phyloP scores from a whole-genome alignment of 2,797 vertebrate genomes.

The Onychomys leucogaster region DNA sequence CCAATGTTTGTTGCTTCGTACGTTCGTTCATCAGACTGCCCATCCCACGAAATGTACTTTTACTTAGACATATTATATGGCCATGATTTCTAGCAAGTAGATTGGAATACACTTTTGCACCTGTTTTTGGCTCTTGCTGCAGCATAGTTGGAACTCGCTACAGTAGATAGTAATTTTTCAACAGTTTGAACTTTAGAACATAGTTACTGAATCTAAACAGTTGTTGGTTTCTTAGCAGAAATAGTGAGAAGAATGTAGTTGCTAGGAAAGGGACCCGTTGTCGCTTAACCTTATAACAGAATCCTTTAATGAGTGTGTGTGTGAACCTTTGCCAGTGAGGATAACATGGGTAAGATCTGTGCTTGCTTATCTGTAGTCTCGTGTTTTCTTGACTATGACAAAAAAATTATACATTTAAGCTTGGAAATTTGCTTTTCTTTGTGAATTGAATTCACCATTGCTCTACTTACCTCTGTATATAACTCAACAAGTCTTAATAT shows the following conservation, averaged over 20 bases:
- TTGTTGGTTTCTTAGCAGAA: not conserved
- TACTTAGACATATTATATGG: not conserved
- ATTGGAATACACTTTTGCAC: not conserved
- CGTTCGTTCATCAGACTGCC: accelerated
- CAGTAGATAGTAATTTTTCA: not conserved
- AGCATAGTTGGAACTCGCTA: not conserved
- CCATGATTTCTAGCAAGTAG: not conserved
- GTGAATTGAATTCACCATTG: not conserved
- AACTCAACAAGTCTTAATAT: not conserved
- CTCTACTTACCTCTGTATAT: not conserved
- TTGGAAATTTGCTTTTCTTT: not conserved
- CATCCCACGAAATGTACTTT: not conserved
- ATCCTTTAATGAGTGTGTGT: not conserved
- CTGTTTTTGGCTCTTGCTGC: not conserved
- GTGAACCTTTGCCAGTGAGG: not conserved
- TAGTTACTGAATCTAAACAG: not conserved
- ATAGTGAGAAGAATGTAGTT: not conserved
- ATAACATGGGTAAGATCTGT: not conserved
- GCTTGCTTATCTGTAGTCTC: not conserved
- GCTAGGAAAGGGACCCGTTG: not conserved
- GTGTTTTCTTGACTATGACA: not conserved
- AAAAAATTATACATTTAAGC: not conserved
- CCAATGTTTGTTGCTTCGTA: not conserved
- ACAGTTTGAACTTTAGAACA: not conserved
- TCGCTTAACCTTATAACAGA: not conserved